A percentile compares a stretch with the other conserved stretches of the same genome.
Evolutionary conservation across 2,888 invertebrate species (phyloP).

Genomic region (Pteria penguin): DNA sequence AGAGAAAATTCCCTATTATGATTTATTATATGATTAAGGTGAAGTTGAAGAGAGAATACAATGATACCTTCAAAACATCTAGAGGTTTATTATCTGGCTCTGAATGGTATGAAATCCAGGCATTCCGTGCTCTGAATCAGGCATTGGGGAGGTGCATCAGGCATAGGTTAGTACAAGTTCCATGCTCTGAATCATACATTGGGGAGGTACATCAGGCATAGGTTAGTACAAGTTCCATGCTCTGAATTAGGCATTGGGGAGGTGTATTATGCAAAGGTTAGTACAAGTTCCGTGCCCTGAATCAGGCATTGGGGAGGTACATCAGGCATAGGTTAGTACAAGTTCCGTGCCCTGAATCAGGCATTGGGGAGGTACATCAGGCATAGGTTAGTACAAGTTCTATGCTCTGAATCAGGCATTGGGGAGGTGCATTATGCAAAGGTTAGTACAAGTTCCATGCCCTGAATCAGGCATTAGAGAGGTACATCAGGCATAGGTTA

Average conservation of each 20-base stretch:
- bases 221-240: too few relatives aligned
- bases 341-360: conserved; percentile 87
- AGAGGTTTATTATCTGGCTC: conserved; percentile 83
- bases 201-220: conserved; percentile 88
- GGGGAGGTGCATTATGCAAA: too few relatives aligned
- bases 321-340: neutral
- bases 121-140: conserved; percentile 89
- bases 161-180: conserved; percentile 83
- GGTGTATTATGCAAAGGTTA: too few relatives aligned
- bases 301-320: conserved; percentile 1
- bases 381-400: too few relatives aligned
- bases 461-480: too few relatives aligned
- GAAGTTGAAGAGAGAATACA: conserved; percentile 86
- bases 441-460: too few relatives aligned
- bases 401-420: too few relatives aligned
- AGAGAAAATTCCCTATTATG: too few relatives aligned
- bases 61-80: conserved; percentile 81
- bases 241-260: too few relatives aligned
- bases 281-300: neutral
- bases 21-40: too few relatives aligned
- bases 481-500: too few relatives aligned
- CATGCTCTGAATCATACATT: conserved; percentile 90
- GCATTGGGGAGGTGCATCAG: conserved; percentile 90
- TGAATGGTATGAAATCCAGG: conserved; percentile 87
- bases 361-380: conserved; percentile 89